Evolutionary conservation across 1,140 invertebrate species (phyloP).

Genomic region (Wasmannia auropunctata): DNA sequence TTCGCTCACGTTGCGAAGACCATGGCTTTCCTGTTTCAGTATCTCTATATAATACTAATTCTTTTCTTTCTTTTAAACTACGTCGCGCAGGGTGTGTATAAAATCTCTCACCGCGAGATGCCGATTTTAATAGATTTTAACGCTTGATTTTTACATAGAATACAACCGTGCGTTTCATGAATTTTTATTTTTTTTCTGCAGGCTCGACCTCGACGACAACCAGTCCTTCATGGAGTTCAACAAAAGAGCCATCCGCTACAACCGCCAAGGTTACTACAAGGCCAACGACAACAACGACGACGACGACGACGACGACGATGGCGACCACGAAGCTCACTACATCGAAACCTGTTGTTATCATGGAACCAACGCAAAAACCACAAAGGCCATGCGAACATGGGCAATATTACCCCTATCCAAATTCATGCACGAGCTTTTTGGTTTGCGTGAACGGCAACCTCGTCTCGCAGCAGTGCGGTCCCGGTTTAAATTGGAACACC

Average conservation of each 20-base stretch:
- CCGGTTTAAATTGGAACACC: conserved; percentile 89
- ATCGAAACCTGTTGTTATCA: conserved; percentile 33
- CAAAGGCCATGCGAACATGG: conserved; percentile 83
- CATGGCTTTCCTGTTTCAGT: conserved; percentile 15
- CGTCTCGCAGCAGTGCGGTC: conserved; percentile 88
- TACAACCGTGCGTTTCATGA: not conserved
- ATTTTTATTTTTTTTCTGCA: not conserved
- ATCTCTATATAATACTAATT: not conserved
- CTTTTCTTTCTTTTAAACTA: not conserved
- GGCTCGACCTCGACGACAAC: not conserved
- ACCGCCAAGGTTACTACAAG: conserved; percentile 33
- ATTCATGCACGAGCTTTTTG: conserved; percentile 88
- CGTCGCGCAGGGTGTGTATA: not conserved
- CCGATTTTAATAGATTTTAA: not conserved
- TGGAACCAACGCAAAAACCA: conserved; percentile 48
- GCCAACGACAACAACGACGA: conserved; percentile 61
- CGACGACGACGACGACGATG: conserved; percentile 41
- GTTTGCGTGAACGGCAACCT: conserved; percentile 90
- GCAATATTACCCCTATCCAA: conserved; percentile 84
- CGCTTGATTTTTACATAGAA: not conserved
- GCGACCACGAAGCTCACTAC: conserved; percentile 49
- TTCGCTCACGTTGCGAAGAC: not conserved
- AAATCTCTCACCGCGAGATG: conserved; percentile 4
- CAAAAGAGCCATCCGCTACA: conserved; percentile 55
- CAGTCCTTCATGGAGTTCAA: conserved; percentile 15